A percentile compares a stretch with the other conserved stretches of the same genome.
Evolutionary conservation across 2,888 invertebrate species (phyloP).

Genomic region (Cryptocheilus praepositus): DNA sequence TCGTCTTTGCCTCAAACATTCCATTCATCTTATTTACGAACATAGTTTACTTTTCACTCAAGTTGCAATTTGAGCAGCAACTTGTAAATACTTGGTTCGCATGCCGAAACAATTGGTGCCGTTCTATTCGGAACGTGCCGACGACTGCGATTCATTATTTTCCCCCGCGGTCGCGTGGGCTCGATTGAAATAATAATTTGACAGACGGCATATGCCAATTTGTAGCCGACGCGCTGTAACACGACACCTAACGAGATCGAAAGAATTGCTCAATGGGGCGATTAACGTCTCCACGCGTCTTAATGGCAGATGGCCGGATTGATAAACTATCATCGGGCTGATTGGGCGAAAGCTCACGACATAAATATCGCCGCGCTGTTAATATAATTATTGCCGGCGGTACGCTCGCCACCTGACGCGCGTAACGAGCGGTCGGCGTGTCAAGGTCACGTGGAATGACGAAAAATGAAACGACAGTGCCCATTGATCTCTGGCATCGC

Average conservation of each 20-base stretch:
- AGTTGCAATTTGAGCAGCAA: too few species aligned
- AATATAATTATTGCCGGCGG: conserved; percentile 39
- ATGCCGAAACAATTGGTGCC: too few species aligned
- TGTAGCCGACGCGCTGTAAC: conserved; percentile 9
- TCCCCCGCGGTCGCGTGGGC: too few species aligned
- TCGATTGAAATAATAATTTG: too few species aligned
- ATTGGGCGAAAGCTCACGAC: conserved; percentile 34
- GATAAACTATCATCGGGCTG: conserved; percentile 33
- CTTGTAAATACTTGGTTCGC: too few species aligned
- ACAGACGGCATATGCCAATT: not conserved
- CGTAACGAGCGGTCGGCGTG: conserved; percentile 33
- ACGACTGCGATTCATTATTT: too few species aligned
- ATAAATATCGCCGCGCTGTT: conserved; percentile 38
- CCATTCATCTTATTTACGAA: too few species aligned
- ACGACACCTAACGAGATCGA: not conserved
- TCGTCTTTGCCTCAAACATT: too few species aligned
- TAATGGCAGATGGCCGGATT: conserved; percentile 39
- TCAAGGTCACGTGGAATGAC: conserved; percentile 32
- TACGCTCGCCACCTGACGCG: conserved; percentile 48
- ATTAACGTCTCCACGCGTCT: conserved; percentile 26
- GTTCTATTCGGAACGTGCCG: too few species aligned
- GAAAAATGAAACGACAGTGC: conserved; percentile 11
- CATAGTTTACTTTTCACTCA: too few species aligned
- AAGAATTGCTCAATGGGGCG: conserved; percentile 21
- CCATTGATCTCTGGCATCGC: conserved; percentile 25